These are phyloP conservation scores for Plecotus auritus DNA, from an alignment of 2,113 vertebrate genomes.

Conservation along the genomic window DNA sequence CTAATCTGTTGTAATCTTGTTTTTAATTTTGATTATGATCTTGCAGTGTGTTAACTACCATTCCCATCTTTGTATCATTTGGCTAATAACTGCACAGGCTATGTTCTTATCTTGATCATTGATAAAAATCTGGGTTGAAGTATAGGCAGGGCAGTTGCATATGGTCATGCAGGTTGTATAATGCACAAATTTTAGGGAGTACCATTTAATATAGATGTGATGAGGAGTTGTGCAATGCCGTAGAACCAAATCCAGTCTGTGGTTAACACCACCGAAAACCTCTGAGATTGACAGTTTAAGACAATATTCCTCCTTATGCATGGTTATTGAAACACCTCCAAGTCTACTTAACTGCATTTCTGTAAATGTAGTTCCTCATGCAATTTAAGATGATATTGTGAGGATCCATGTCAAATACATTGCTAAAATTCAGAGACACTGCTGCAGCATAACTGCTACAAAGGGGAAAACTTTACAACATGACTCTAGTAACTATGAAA, in stretches of 20 bases:
- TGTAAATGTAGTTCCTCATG: not conserved
- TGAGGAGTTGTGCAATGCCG: no score
- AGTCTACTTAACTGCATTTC: not conserved
- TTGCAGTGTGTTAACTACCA: not conserved
- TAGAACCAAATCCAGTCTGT: not conserved
- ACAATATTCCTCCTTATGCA: not conserved
- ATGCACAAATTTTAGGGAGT: not conserved
- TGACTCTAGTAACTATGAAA: not conserved
- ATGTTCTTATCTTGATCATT: not conserved
- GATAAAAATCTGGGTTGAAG: not conserved
- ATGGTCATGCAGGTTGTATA: not conserved
- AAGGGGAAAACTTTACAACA: not conserved
- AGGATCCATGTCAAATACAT: not conserved
- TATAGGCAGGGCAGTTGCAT: not conserved
- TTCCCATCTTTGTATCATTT: not conserved
- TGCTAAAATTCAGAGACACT: not conserved
- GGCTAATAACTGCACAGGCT: not conserved
- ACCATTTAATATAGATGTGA: not conserved
- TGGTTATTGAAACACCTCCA: not conserved
- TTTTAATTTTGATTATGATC: constrained; percentile 2
- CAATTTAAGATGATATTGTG: not conserved
- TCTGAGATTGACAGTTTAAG: not conserved
- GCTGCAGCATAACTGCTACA: not conserved
- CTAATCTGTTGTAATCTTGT: not conserved
- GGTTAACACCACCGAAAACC: not conserved